Base-by-base conservation (phyloP, 1,140 invertebrate species). In the Rhagoletis zephyria region DNA sequence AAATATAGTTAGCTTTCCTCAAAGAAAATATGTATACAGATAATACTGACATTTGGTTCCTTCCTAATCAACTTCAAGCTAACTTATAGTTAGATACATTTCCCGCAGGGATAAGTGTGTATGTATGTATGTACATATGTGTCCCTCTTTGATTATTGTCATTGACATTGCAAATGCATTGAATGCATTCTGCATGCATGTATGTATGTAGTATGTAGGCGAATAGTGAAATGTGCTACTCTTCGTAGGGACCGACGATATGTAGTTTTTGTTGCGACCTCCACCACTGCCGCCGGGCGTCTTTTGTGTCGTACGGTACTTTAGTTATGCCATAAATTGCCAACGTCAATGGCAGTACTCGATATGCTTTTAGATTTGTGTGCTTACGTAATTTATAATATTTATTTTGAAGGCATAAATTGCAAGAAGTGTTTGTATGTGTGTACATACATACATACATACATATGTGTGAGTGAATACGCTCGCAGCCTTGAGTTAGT, bases 281-380 rank as follows among this genome's bases (percentile, higher is more conserved):
- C n/a, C 67, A 5, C 42, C 67, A 45, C 67, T 74, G 67, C 67
- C 12, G 42, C 12, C 67, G 61, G 67, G 42, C 45, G 3, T 74
- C 67, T 74, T 45, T 48, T 65, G 64, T 74, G 42, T 12, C 45
- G 40, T 42, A 4, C 67, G 1, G 67, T 42, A 48, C 67, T 48
- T 48, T 12, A 16, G 42, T 74, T 48, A 48, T 74, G 30, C 9
- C 16, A 81, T 81, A 81, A 81, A 81, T 81, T 81, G 48, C 48
- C 74, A 81, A 81, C 74, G 74, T 81, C 74, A 81, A 81, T 81
- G 48, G n/a, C 74, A 81, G 74, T 48, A n/a, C n/a, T 48, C 14
- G 48, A 30, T 81, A 81, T 30, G n/a, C 16, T 1, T 48, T 45
- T 77, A 12, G 45, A 30, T 16, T 77, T 51, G 45, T 16, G 48